Percentiles rank a stretch among this genome's conserved stretches.
These are phyloP conservation scores for Drosophila obscura DNA, from an alignment of 1,140 invertebrate species.

Conservation along the genomic window DNA sequence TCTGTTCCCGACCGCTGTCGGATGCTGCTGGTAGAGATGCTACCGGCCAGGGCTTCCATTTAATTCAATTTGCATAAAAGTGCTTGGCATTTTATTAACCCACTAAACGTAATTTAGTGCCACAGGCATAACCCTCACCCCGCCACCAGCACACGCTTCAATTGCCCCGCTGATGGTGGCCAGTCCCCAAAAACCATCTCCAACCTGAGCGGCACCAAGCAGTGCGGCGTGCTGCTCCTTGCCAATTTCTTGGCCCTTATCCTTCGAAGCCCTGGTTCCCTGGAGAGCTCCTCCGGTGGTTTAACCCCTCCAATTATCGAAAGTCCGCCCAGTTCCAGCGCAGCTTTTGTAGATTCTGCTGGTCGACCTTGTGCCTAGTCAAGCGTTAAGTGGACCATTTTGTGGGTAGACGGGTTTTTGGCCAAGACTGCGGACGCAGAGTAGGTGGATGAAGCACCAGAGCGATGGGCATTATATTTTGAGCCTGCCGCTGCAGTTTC, in stretches of 20 bases:
- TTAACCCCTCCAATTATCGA: constrained; percentile 64
- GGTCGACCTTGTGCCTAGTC: constrained; percentile 73
- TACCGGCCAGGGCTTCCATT: constrained; percentile 47
- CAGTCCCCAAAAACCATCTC: background rate
- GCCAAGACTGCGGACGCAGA: background rate
- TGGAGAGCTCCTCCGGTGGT: constrained; percentile 41
- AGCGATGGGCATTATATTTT: constrained; percentile 16
- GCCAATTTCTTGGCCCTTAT: constrained; percentile 32
- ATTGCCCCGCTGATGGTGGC: constrained; percentile 66
- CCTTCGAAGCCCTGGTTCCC: constrained; percentile 32
- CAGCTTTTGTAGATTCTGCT: constrained; percentile 67
- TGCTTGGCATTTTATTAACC: constrained; percentile 75
- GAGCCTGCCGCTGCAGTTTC: constrained; percentile 45
- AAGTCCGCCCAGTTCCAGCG: constrained; percentile 34
- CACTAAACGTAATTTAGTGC: constrained; percentile 76
- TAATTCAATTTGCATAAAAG: constrained; percentile 78
- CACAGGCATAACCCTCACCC: constrained; percentile 1
- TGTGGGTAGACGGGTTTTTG: constrained; percentile 41
- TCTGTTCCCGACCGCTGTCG: constrained; percentile 15
- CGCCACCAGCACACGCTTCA: constrained; percentile 38
- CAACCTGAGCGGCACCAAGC: too few relatives aligned
- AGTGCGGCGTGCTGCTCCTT: background rate
- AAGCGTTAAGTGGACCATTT: constrained; percentile 69
- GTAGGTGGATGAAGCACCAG: background rate
- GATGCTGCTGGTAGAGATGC: constrained; percentile 19